These are phyloP conservation scores for Coboldia fuscipes DNA, from an alignment of 1,140 invertebrate species.

Conservation along the genomic window DNA sequence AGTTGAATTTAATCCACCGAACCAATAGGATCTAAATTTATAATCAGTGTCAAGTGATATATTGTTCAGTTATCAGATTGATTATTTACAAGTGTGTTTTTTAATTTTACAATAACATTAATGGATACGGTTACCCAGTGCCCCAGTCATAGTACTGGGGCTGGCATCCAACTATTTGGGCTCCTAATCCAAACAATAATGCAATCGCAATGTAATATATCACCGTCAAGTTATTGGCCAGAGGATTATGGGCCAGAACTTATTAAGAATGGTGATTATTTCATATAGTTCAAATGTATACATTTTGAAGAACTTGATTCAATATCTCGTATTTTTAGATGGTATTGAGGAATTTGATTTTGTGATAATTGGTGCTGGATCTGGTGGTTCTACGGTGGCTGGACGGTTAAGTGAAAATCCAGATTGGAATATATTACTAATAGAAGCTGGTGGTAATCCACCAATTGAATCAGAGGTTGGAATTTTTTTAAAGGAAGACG, in stretches of 20 bases:
- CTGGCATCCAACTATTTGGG: slow-evolving; percentile 27
- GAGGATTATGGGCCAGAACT: slow-evolving; percentile 24
- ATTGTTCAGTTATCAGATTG: no score
- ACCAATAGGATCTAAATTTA: no score
- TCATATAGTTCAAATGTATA: no score
- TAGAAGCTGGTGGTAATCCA: slow-evolving; percentile 51
- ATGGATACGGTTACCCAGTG: not conserved
- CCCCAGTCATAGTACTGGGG: slow-evolving; percentile 8
- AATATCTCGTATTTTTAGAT: no score
- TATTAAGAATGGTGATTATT: no score
- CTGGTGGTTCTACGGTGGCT: slow-evolving; percentile 65
- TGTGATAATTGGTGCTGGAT: slow-evolving; percentile 72
- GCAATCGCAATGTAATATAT: slow-evolving; percentile 27
- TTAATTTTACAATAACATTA: not conserved
- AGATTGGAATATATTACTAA: slow-evolving; percentile 52
- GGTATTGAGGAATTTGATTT: slow-evolving; percentile 40
- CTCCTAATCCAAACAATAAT: slow-evolving; percentile 26
- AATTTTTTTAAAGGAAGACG: not conserved
- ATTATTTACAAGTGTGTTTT: no score
- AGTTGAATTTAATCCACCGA: no score
- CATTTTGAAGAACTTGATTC: no score
- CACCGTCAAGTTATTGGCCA: slow-evolving; percentile 25
- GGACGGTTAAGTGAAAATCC: slow-evolving; percentile 57
- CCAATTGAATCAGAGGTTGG: slow-evolving; percentile 24
- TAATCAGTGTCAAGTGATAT: no score